These are phyloP conservation scores for Nomada ruficornis DNA, from an alignment of 2,888 invertebrate genomes.

Conservation along the genomic window DNA sequence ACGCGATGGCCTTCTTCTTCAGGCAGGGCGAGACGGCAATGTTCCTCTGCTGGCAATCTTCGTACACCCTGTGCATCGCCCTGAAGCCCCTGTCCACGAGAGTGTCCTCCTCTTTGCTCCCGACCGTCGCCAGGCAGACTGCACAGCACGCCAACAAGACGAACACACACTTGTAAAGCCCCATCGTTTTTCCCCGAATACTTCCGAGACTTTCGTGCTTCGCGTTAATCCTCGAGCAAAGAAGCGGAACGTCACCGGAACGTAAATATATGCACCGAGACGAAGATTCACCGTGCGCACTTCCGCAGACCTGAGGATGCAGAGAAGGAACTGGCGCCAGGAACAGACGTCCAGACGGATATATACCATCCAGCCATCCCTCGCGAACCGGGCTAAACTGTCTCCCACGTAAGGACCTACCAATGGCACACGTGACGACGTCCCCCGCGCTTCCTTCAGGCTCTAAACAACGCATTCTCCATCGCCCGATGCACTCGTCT, in stretches of 20 bases:
- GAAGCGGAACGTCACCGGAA: conserved; percentile 7
- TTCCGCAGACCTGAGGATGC: conserved; percentile 72
- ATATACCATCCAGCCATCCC: conserved; percentile 75
- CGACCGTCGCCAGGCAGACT: conserved; percentile 35
- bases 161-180: conserved; percentile 68
- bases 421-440: conserved; percentile 47
- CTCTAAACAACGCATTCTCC: conserved; percentile 32
- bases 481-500: not conserved
- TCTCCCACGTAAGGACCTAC: conserved; percentile 73
- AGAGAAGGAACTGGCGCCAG: conserved; percentile 78
- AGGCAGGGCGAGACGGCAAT: conserved; percentile 90
- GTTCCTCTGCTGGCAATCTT: conserved; percentile 90
- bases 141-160: conserved; percentile 59
- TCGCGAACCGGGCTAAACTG: conserved; percentile 74
- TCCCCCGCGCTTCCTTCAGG: conserved; percentile 16
- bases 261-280: not conserved
- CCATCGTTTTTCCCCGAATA: conserved; percentile 43
- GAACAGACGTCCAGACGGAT: conserved; percentile 70
- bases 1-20: conserved; percentile 92
- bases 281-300: conserved; percentile 58
- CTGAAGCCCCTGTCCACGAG: conserved; percentile 86
- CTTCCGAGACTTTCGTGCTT: not conserved
- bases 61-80: conserved; percentile 89
- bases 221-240: not conserved
- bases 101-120: conserved; percentile 82